These are phyloP conservation scores for Microdon myrmicae DNA, from an alignment of 2,888 invertebrate species.

Conservation along the genomic window DNA sequence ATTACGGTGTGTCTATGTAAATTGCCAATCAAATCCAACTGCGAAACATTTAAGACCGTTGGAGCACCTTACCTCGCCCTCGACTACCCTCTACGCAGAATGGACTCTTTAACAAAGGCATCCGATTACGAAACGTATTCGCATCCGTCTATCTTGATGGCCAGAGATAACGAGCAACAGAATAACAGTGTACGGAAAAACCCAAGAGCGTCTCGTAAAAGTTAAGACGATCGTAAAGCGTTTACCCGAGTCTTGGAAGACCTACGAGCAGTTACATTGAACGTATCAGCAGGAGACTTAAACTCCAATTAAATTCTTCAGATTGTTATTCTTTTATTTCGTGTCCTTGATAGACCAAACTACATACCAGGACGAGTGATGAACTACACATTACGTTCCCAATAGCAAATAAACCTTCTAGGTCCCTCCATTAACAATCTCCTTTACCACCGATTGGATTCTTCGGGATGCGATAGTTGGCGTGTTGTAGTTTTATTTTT, in stretches of 20 bases:
- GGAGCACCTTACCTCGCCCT: background rate
- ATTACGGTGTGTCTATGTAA: slow-evolving; percentile 9
- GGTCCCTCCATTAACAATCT: too few species aligned
- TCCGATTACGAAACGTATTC: background rate
- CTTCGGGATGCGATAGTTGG: too few species aligned
- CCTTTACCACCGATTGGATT: too few species aligned
- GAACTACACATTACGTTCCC: too few species aligned
- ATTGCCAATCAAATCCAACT: slow-evolving; percentile 11
- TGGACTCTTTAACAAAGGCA: slow-evolving; percentile 1
- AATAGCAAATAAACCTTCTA: too few species aligned
- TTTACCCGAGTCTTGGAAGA: background rate
- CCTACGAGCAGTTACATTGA: background rate
- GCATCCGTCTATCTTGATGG: slow-evolving; percentile 2
- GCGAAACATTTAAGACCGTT: background rate
- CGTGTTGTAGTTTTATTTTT: too few species aligned
- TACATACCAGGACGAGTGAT: too few species aligned
- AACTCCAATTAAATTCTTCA: background rate
- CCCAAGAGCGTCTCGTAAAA: background rate
- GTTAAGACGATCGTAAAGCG: background rate
- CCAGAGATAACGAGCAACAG: background rate
- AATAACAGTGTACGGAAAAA: background rate
- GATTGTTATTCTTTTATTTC: slow-evolving; percentile 5
- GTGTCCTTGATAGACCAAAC: too few species aligned
- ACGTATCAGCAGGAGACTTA: background rate
- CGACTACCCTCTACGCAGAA: background rate